These are phyloP conservation scores for Dendrophyllia cribrosa DNA, from an alignment of 64 coral and sea anemone genomes.

Conservation along the genomic window DNA sequence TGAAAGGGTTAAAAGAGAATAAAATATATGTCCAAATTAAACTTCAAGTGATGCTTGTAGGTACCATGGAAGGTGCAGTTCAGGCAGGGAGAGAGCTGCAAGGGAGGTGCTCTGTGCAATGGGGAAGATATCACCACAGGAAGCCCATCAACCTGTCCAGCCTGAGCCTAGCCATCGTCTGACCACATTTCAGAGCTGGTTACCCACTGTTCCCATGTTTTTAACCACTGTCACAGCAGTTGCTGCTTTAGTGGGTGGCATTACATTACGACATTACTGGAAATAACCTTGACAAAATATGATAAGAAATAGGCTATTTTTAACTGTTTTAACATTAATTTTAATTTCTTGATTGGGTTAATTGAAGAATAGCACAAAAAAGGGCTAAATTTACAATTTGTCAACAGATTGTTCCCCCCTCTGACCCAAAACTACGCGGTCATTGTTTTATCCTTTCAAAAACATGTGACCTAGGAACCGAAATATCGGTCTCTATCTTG, in stretches of 20 bases:
- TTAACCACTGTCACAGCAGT: constrained; percentile 25
- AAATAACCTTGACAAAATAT: not conserved
- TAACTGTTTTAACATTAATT: too few species aligned
- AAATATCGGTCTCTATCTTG: too few species aligned
- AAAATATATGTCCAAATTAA: too few species aligned
- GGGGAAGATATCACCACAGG: constrained; percentile 81
- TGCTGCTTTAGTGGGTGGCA: constrained; percentile 29
- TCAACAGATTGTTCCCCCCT: too few species aligned
- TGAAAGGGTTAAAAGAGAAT: too few species aligned
- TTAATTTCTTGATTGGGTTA: too few species aligned
- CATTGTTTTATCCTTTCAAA: too few species aligned
- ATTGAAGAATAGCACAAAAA: too few species aligned
- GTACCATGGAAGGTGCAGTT: constrained; percentile 96
- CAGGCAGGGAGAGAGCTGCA: constrained; percentile 91
- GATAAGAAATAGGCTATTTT: not conserved
- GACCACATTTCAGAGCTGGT: constrained; percentile 69
- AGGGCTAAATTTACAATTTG: too few species aligned
- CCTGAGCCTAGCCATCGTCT: constrained; percentile 72
- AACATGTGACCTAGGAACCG: too few species aligned
- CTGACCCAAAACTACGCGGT: too few species aligned
- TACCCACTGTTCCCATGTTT: constrained; percentile 80
- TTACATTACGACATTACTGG: constrained; percentile 23
- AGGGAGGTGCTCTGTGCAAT: constrained; percentile 84
- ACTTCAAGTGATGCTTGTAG: not conserved
- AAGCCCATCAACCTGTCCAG: constrained; percentile 75